phyloP scores from a whole-genome alignment of 2,113 vertebrate genomes.

The Otus sunia region DNA sequence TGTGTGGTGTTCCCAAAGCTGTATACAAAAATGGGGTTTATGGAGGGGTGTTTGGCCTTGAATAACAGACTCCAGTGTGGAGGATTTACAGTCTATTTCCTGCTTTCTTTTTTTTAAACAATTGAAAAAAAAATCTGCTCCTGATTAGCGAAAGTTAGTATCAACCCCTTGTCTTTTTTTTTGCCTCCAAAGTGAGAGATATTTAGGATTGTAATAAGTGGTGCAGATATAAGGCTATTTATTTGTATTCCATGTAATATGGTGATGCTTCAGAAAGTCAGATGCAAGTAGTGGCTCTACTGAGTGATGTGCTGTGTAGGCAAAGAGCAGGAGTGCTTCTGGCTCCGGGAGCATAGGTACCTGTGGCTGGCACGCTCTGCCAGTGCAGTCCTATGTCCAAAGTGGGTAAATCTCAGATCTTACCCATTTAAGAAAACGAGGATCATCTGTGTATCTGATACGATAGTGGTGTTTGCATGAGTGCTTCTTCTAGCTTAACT shows the following conservation, averaged over 20 bases:
- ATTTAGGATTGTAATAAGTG: background rate
- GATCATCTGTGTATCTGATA: background rate
- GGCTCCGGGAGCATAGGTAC: fast-evolving
- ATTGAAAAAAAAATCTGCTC: background rate
- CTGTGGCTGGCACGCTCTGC: background rate
- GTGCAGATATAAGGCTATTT: background rate
- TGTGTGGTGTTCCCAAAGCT: background rate
- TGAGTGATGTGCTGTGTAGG: background rate
- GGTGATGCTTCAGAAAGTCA: background rate
- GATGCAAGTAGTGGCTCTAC: background rate
- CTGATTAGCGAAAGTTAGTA: background rate
- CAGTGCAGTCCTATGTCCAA: background rate
- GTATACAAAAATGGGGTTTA: background rate
- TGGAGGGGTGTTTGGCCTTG: background rate
- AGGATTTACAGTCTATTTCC: background rate
- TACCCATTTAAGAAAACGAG: background rate
- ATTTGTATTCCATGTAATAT: background rate
- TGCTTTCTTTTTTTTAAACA: background rate
- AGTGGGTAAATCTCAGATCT: background rate
- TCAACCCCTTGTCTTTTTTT: background rate
- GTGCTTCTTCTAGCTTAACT: background rate
- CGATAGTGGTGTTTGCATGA: fast-evolving
- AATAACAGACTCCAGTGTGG: background rate
- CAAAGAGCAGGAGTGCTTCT: background rate
- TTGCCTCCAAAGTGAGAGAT: background rate